Percentiles rank a stretch among this genome's conserved stretches.
These are phyloP conservation scores for Peromyscus leucopus DNA, from an alignment of 2,113 vertebrate species.

Conservation along the genomic window DNA sequence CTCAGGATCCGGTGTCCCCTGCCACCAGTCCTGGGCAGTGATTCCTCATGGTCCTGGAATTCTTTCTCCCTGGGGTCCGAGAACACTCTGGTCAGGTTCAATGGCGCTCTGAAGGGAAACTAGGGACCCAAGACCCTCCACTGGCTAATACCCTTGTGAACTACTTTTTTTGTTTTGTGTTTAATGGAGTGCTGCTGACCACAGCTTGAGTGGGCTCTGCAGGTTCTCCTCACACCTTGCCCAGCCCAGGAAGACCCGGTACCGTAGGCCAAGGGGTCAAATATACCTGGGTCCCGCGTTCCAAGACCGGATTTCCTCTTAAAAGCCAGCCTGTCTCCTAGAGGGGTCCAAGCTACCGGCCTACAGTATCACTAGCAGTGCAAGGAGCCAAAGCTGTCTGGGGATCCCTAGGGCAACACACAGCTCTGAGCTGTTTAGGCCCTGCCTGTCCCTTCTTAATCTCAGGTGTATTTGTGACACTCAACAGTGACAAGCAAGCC, in stretches of 20 bases:
- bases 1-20: background rate
- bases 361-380: background rate
- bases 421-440: background rate
- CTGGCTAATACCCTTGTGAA: background rate
- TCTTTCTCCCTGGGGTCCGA: background rate
- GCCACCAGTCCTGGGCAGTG: background rate
- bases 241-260: too few relatives aligned
- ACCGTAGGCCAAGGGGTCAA: background rate
- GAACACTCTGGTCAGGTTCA: background rate
- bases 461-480: background rate
- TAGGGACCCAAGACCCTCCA: background rate
- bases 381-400: background rate
- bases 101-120: background rate
- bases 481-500: background rate
- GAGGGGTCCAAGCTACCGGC: background rate
- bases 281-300: background rate
- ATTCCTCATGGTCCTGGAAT: background rate
- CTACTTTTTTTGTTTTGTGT: background rate
- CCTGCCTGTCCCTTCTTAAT: background rate
- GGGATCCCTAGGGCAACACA: background rate
- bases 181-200: background rate
- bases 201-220: constrained; percentile 1
- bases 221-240: background rate
- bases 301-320: background rate
- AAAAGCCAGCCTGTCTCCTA: background rate